Conservation (phyloP, 2,797 vertebrate species). For the Mallotus villosus region DNA sequence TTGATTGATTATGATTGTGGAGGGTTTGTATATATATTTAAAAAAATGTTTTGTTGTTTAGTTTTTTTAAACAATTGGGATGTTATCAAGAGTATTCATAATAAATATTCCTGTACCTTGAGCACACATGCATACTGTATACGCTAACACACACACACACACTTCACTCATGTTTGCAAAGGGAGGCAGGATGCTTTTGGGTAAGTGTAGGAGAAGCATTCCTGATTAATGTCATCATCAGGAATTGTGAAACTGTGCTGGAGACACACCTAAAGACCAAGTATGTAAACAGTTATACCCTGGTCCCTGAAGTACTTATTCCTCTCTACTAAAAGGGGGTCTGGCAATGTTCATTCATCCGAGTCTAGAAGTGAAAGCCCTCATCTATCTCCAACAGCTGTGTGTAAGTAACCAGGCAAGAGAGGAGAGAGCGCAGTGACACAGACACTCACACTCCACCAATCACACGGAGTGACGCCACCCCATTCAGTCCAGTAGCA, state of each 20-base stretch:
- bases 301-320: not conserved
- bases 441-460: conserved; percentile 81
- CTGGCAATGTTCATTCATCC: not conserved
- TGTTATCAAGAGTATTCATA: conserved; percentile 14
- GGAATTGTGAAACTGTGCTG: conserved; percentile 27
- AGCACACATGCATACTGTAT: not conserved
- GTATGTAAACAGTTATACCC: not conserved
- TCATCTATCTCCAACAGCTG: not conserved
- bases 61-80: not conserved
- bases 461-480: conserved; percentile 77
- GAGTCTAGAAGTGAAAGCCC: not conserved
- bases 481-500: conserved; percentile 53
- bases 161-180: conserved; percentile 29
- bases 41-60: too few relatives aligned
- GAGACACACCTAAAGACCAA: conserved; percentile 16
- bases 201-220: conserved; percentile 19
- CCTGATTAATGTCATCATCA: conserved; percentile 19
- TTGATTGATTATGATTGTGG: not conserved
- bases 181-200: conserved; percentile 16
- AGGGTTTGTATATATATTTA: not conserved
- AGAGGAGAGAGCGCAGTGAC: not conserved
- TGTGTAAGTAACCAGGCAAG: not conserved
- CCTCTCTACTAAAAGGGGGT: too few relatives aligned
- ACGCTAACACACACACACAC: not conserved
- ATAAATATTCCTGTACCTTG: not conserved